Conservation (phyloP, 2,113 vertebrate genomes). For the Cinclus cinclus region DNA sequence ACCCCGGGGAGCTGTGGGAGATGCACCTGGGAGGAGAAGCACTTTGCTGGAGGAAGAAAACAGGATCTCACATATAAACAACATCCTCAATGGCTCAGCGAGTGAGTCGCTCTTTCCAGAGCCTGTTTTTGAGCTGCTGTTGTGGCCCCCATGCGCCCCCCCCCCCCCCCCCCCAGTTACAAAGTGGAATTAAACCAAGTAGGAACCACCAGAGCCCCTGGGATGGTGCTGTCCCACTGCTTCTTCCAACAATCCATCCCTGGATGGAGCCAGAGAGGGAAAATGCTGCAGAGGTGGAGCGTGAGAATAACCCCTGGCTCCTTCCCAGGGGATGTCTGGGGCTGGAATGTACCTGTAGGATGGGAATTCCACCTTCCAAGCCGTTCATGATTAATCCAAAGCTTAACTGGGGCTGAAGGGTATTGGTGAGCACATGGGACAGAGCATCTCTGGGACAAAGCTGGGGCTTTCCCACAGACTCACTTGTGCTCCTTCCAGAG, state of each 20-base stretch:
- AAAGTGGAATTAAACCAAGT: slow-evolving; percentile 27
- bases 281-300: background rate
- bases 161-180: background rate
- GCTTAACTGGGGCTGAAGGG: background rate
- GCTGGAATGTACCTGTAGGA: background rate
- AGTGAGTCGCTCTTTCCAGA: slow-evolving; percentile 64
- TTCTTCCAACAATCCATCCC: background rate
- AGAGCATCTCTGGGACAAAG: background rate
- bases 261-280: background rate
- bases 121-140: slow-evolving; percentile 51
- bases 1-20: slow-evolving; percentile 41
- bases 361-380: background rate
- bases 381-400: background rate
- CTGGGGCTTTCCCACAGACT: rapidly evolving
- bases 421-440: background rate
- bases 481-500: background rate
- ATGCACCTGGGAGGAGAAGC: slow-evolving; percentile 74
- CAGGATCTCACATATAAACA: slow-evolving; percentile 81
- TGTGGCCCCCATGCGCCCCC: background rate
- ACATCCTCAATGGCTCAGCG: slow-evolving; percentile 74
- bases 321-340: background rate
- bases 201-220: background rate
- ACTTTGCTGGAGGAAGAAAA: slow-evolving; percentile 77
- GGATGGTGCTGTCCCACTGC: background rate
- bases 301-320: background rate